These are phyloP conservation scores for Helicolenus hilgendorfi DNA, from an alignment of 2,797 vertebrate genomes.

Conservation along the genomic window DNA sequence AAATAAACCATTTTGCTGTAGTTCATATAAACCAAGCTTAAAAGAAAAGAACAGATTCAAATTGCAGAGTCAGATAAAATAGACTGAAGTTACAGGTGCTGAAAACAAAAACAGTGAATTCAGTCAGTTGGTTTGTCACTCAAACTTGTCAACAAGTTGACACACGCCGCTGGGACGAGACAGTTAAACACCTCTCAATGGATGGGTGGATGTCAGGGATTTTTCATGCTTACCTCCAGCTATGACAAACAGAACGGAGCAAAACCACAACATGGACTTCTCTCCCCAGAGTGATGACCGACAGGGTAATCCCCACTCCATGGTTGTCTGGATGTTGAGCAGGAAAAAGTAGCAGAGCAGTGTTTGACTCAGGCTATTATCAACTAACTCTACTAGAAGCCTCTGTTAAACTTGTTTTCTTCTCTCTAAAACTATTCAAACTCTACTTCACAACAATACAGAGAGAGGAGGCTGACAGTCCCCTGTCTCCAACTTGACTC, in stretches of 20 bases:
- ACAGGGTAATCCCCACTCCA: slow-evolving; percentile 47
- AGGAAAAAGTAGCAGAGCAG: background rate
- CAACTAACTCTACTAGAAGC: background rate
- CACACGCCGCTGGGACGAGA: background rate
- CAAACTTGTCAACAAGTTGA: background rate
- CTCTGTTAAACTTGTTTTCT: background rate
- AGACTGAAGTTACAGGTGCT: too few relatives aligned
- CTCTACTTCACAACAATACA: background rate
- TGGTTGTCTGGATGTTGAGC: slow-evolving; percentile 10
- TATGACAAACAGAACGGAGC: slow-evolving; percentile 31
- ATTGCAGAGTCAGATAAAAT: background rate
- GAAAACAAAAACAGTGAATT: too few relatives aligned
- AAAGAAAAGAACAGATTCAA: background rate
- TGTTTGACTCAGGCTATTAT: background rate
- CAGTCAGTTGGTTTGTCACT: background rate
- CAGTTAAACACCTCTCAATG: background rate
- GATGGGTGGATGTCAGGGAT: background rate
- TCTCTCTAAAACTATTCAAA: background rate
- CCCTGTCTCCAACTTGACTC: background rate
- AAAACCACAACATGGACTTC: slow-evolving; percentile 49
- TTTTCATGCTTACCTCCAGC: slow-evolving; percentile 76
- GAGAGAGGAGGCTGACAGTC: background rate
- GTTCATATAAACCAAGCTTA: background rate
- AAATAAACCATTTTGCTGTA: background rate
- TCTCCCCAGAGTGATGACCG: background rate